Evolutionary conservation across 2,797 vertebrate genomes (phyloP).

Genomic region (Muraenolepis orangiensis): DNA sequence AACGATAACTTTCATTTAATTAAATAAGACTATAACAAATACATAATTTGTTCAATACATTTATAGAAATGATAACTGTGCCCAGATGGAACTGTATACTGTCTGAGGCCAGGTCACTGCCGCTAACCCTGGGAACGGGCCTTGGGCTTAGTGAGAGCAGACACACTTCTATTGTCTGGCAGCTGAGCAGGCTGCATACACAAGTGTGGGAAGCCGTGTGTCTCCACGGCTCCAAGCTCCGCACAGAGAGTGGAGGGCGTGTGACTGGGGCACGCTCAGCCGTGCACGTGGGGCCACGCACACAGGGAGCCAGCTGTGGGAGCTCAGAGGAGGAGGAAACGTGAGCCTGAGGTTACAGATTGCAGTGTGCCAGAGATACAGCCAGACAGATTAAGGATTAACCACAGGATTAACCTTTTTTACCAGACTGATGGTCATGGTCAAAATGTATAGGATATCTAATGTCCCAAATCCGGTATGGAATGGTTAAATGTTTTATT

Average conservation of each 20-base stretch:
- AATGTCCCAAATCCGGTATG: background rate
- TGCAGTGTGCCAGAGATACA: conserved; percentile 18
- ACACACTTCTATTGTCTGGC: conserved; percentile 74
- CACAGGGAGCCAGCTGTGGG: conserved; percentile 38
- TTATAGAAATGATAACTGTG: conserved; percentile 5
- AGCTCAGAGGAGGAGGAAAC: conserved; percentile 31
- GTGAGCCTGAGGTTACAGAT: conserved; percentile 22
- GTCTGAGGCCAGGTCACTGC: conserved; percentile 25
- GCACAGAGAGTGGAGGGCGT: conserved; percentile 47
- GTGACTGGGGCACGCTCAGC: conserved; percentile 53
- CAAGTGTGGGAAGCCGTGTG: conserved; percentile 77
- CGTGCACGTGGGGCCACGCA: conserved; percentile 25
- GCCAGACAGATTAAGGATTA: no score
- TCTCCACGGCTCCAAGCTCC: conserved; percentile 64
- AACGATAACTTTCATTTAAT: background rate
- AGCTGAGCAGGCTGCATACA: conserved; percentile 61
- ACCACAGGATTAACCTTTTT: background rate
- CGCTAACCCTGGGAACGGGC: conserved; percentile 49
- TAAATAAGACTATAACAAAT: background rate
- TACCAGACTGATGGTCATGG: background rate
- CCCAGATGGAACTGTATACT: conserved; percentile 54
- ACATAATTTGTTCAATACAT: background rate
- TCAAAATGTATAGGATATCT: background rate
- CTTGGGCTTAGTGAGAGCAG: conserved; percentile 53
- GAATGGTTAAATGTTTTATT: background rate